Conservation (phyloP, 2,888 invertebrate species). For the Macropis europaea region DNA sequence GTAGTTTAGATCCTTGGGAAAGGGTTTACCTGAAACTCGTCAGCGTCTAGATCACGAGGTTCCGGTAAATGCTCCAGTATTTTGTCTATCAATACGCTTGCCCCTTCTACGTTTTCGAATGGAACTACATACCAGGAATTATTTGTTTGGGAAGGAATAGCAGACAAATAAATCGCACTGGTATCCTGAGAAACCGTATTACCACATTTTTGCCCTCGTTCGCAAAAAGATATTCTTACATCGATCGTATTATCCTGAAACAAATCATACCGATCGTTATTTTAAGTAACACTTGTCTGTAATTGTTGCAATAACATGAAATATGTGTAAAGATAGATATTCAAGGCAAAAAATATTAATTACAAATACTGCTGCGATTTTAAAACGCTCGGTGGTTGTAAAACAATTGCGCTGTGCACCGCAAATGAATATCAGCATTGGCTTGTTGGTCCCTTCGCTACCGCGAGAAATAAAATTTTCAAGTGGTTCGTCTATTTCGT, state of each 20-base stretch:
- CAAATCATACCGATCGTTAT: constrained; percentile 8
- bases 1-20: too few relatives aligned
- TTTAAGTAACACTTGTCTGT: background rate
- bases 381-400: constrained; percentile 73
- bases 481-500: constrained; percentile 63
- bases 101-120: constrained; percentile 72
- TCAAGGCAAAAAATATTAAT: constrained; percentile 73
- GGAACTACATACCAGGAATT: constrained; percentile 74
- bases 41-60: constrained; percentile 82
- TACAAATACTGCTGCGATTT: constrained; percentile 89
- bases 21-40: constrained; percentile 84
- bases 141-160: constrained; percentile 18
- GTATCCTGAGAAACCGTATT: constrained; percentile 54
- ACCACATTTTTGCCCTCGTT: constrained; percentile 52
- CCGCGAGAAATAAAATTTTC: constrained; percentile 63
- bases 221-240: constrained; percentile 61
- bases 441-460: constrained; percentile 47
- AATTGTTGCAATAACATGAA: background rate
- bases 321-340: constrained; percentile 51
- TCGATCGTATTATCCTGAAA: constrained; percentile 69
- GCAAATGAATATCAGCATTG: constrained; percentile 70
- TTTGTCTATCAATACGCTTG: constrained; percentile 82
- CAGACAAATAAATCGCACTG: constrained; percentile 68
- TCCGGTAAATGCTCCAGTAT: constrained; percentile 84
- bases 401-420: constrained; percentile 66